These are phyloP conservation scores for Arenaria interpres DNA, from an alignment of 2,113 vertebrate species.

Conservation along the genomic window DNA sequence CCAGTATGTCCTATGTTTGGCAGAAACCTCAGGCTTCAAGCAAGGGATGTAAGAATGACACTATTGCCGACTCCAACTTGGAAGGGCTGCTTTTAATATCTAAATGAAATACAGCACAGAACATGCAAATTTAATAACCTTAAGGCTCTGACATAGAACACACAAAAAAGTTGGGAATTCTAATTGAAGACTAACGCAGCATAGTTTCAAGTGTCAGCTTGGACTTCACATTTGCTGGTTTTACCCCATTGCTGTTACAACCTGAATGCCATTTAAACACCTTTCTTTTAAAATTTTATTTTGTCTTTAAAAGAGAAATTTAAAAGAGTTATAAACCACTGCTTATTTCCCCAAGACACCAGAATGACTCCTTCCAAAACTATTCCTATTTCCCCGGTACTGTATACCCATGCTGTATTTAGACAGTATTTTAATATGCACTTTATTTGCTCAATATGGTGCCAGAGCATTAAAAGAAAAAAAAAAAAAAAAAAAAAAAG, in stretches of 20 bases:
- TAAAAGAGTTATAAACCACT: slow-evolving; percentile 24
- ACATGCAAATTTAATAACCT: slow-evolving; percentile 4
- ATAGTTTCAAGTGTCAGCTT: slow-evolving; percentile 1
- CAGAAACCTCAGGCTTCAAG: neutral
- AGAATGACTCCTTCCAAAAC: slow-evolving; percentile 13
- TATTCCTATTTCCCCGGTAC: neutral
- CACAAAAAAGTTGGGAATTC: neutral
- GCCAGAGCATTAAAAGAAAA: neutral
- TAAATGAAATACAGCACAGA: neutral
- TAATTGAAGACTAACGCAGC: neutral
- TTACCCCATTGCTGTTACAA: slow-evolving; percentile 34
- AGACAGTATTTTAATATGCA: slow-evolving; percentile 15
- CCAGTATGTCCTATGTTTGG: neutral
- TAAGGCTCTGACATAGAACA: neutral
- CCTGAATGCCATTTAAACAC: slow-evolving; percentile 41
- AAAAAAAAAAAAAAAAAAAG: neutral
- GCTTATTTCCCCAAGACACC: slow-evolving; percentile 41
- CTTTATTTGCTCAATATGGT: neutral
- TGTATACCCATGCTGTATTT: neutral
- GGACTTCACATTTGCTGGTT: neutral
- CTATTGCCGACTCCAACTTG: neutral
- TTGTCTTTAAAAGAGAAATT: neutral
- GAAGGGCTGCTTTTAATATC: slow-evolving; percentile 31
- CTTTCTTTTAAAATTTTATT: slow-evolving; percentile 5
- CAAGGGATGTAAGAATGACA: neutral